phyloP scores from a whole-genome alignment of 1,140 invertebrate species.

The Solenopsis invicta region DNA sequence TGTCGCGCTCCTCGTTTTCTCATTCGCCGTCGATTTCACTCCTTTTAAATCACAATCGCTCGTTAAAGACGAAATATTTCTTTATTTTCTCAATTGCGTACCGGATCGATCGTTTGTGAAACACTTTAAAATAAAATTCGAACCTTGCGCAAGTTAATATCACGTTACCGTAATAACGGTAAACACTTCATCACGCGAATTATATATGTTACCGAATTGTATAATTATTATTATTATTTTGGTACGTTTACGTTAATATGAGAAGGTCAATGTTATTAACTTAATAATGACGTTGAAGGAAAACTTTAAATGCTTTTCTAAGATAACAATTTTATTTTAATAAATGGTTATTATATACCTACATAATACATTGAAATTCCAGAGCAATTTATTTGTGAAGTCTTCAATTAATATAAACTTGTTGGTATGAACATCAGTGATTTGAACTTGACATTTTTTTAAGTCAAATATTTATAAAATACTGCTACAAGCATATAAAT shows the following conservation, averaged over 20 bases:
- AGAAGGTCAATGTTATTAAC: background rate
- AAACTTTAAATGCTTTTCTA: background rate
- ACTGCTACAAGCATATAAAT: background rate
- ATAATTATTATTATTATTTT: slow-evolving; percentile 14
- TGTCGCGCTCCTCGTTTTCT: slow-evolving; percentile 56
- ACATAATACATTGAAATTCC: background rate
- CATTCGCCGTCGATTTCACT: slow-evolving; percentile 71
- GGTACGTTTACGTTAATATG: background rate
- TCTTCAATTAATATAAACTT: background rate
- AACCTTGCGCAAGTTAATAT: slow-evolving; percentile 19
- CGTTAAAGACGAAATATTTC: slow-evolving; percentile 30
- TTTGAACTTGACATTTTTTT: background rate
- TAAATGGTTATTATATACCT: background rate
- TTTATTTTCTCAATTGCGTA: slow-evolving; percentile 45
- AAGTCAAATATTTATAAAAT: background rate
- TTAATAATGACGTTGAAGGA: background rate
- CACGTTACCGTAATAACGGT: slow-evolving; percentile 1
- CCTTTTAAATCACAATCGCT: slow-evolving; percentile 71
- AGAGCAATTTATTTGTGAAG: background rate
- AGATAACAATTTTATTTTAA: slow-evolving; percentile 11
- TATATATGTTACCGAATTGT: slow-evolving; percentile 2
- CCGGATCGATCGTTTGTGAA: background rate
- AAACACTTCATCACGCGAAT: slow-evolving; percentile 19
- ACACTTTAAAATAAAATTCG: slow-evolving; percentile 5
- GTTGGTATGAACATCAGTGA: background rate